A percentile compares a stretch with the other conserved stretches of the same genome.
These are phyloP conservation scores for Polypedilum pembai DNA, from an alignment of 1,140 invertebrate species.

Conservation along the genomic window DNA sequence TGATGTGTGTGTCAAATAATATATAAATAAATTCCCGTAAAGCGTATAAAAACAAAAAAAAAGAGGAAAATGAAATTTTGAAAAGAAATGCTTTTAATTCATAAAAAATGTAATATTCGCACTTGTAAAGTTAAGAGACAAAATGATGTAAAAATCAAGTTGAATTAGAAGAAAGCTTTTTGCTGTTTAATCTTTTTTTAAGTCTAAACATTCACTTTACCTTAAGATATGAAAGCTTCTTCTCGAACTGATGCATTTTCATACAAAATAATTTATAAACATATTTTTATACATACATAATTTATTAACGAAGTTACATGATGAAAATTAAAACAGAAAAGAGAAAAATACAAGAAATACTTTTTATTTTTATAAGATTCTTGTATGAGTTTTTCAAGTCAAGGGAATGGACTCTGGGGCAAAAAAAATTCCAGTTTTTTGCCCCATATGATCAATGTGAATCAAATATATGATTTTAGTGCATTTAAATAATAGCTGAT, in stretches of 20 bases:
- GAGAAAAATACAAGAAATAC: background rate
- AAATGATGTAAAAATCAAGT: background rate
- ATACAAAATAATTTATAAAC: background rate
- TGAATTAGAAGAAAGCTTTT: slow-evolving; percentile 18
- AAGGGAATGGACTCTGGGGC: too few relatives aligned
- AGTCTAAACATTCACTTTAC: slow-evolving; percentile 17
- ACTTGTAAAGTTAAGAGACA: background rate
- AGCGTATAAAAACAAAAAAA: too few relatives aligned
- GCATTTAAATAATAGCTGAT: too few relatives aligned
- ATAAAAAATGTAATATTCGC: too few relatives aligned
- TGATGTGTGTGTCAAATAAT: background rate
- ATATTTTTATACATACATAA: background rate
- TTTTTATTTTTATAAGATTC: background rate
- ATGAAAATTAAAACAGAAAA: background rate
- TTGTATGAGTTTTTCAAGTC: background rate
- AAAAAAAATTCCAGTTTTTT: too few relatives aligned
- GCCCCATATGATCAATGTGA: too few relatives aligned
- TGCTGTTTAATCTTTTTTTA: background rate
- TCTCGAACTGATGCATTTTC: background rate
- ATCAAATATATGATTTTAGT: too few relatives aligned
- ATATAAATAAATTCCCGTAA: too few relatives aligned
- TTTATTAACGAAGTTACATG: background rate
- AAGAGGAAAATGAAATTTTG: background rate
- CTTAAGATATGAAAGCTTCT: slow-evolving; percentile 24
- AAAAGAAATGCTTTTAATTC: too few relatives aligned